Conservation (phyloP, 1,140 invertebrate genomes). For the Sinonovacula constricta region DNA sequence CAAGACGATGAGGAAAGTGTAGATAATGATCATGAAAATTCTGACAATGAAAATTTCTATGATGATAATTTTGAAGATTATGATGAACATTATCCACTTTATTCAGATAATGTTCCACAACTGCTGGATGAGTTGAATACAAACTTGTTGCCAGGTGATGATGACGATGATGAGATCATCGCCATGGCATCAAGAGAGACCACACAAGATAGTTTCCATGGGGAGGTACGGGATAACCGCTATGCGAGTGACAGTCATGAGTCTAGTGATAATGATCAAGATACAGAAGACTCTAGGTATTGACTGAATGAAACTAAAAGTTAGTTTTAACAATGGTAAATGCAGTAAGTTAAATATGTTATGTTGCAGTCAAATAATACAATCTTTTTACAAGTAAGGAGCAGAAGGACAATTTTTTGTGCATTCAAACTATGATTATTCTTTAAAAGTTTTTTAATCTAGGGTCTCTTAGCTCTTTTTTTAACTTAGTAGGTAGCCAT, state of each 20-base stretch:
- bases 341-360: too few relatives aligned
- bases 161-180: constrained; percentile 68
- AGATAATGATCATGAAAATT: constrained; percentile 63
- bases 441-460: too few relatives aligned
- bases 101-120: constrained; percentile 61
- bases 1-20: constrained; percentile 53
- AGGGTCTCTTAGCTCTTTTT: too few relatives aligned
- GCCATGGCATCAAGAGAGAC: constrained; percentile 51
- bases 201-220: constrained; percentile 36
- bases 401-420: too few relatives aligned
- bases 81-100: constrained; percentile 72
- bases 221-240: constrained; percentile 42
- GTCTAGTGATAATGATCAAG: constrained; percentile 54
- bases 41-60: constrained; percentile 74
- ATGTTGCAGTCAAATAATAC: too few relatives aligned
- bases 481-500: too few relatives aligned
- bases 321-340: too few relatives aligned
- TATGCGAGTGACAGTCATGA: constrained; percentile 57
- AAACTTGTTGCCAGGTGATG: constrained; percentile 57
- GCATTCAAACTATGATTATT: too few relatives aligned
- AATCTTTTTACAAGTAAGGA: too few relatives aligned
- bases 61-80: constrained; percentile 75
- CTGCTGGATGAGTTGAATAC: constrained; percentile 70
- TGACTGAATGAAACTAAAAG: too few relatives aligned
- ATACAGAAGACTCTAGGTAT: too few relatives aligned